phyloP scores from a whole-genome alignment of 2,113 vertebrate genomes.

The Catharus minimus region DNA sequence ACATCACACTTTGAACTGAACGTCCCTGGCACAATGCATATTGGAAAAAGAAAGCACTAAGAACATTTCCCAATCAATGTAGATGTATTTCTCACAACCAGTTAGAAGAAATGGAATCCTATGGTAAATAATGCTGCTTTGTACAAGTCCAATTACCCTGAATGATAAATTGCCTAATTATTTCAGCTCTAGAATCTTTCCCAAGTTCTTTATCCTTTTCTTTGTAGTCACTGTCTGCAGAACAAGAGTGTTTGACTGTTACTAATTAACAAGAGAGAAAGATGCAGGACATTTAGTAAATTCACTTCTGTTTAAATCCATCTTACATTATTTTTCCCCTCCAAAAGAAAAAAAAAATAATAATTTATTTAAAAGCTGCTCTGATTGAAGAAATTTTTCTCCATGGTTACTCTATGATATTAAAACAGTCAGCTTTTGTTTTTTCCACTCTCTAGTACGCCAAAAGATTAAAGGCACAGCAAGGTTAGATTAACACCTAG shows the following conservation, averaged over 20 bases:
- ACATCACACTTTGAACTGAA: constrained; percentile 44
- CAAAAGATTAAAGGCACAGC: constrained; percentile 37
- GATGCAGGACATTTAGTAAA: constrained; percentile 48
- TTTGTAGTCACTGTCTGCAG: constrained; percentile 53
- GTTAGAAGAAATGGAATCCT: constrained; percentile 52
- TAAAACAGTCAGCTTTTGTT: constrained; percentile 40
- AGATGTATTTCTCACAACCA: constrained; percentile 22
- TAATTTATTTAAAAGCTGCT: constrained; percentile 60
- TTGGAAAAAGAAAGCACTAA: constrained; percentile 39
- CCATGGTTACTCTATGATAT: constrained; percentile 17
- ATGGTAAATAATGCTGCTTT: constrained; percentile 50
- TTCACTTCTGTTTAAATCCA: constrained; percentile 42
- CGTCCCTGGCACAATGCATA: neutral
- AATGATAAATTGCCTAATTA: constrained; percentile 67
- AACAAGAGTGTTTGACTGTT: constrained; percentile 59
- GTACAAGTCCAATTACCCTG: constrained; percentile 57
- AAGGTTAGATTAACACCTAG: constrained; percentile 48
- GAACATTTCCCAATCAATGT: constrained; percentile 18
- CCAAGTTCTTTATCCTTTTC: constrained; percentile 25
- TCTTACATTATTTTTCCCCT: constrained; percentile 30
- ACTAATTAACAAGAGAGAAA: constrained; percentile 56
- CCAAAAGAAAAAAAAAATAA: neutral
- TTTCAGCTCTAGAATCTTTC: constrained; percentile 47
- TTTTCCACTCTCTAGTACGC: neutral
- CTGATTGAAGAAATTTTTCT: constrained; percentile 37